These are phyloP conservation scores for Eumeta japonica DNA, from an alignment of 1,140 invertebrate species.

Conservation along the genomic window DNA sequence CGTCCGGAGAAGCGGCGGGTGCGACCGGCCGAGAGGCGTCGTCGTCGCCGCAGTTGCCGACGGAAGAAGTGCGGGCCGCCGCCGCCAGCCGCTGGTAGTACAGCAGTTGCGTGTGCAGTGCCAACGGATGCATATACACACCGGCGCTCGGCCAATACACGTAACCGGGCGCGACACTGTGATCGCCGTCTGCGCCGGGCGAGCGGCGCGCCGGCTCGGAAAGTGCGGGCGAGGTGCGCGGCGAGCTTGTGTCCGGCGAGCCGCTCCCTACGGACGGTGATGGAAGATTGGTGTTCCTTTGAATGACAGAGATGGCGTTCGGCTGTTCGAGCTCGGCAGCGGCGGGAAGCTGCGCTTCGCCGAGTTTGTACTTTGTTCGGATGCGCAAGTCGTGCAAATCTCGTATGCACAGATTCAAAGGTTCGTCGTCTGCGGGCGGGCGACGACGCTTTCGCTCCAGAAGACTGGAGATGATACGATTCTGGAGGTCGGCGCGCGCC, in stretches of 20 bases:
- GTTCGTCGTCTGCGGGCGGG: conserved; percentile 64
- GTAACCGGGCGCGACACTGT: conserved; percentile 46
- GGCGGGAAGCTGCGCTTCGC: conserved; percentile 52
- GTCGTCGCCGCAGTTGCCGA: conserved; percentile 22
- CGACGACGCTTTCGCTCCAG: conserved; percentile 62
- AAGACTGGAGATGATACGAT: conserved; percentile 67
- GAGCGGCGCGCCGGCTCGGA: conserved; percentile 61
- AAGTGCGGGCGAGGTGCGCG: conserved; percentile 38
- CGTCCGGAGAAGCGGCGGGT: conserved; percentile 25
- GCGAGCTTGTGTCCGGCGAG: conserved; percentile 36
- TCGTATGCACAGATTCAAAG: conserved; percentile 79
- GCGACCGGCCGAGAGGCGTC: conserved; percentile 24
- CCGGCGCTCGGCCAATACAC: conserved; percentile 71
- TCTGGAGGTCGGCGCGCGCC: conserved; percentile 64
- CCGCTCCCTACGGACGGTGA: conserved; percentile 23
- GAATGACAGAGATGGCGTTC: conserved; percentile 48
- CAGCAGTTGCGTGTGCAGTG: conserved; percentile 68
- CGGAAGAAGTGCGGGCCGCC: conserved; percentile 28
- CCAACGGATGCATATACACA: conserved; percentile 71
- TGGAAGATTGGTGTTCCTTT: conserved; percentile 35
- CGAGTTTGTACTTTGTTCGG: conserved; percentile 61
- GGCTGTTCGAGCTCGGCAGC: conserved; percentile 62
- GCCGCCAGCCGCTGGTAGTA: conserved; percentile 72
- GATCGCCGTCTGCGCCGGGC: conserved; percentile 21
- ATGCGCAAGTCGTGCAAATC: conserved; percentile 69